Percentiles rank a stretch among this genome's conserved stretches.
Evolutionary conservation across 2,888 invertebrate species (phyloP).

Genomic region (Drosophila anomalata): DNA sequence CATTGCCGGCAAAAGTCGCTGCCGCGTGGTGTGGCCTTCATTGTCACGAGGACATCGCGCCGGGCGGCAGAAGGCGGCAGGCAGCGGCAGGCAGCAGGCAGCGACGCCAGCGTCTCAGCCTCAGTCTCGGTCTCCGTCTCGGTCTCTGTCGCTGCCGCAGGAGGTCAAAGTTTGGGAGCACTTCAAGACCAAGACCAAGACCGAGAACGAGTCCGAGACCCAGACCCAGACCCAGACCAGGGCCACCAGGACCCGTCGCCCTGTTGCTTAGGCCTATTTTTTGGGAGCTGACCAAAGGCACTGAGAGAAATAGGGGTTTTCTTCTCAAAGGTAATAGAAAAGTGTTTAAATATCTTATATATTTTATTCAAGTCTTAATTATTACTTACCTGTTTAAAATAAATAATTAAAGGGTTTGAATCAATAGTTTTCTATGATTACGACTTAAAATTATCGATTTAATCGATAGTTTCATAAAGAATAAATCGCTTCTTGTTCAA

Average conservation of each 20-base stretch:
- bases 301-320: neutral
- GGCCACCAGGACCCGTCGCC: slow-evolving; percentile 31
- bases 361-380: too few species aligned
- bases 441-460: neutral
- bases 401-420: too few species aligned
- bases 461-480: neutral
- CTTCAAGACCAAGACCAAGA: slow-evolving; percentile 5
- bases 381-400: too few species aligned
- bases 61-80: neutral
- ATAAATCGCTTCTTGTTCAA: too few species aligned
- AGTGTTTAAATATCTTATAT: too few species aligned
- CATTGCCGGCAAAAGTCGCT: slow-evolving; percentile 68
- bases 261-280: slow-evolving; percentile 56
- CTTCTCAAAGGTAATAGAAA: too few species aligned
- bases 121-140: neutral
- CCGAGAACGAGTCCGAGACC: neutral
- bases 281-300: neutral
- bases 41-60: slow-evolving; percentile 33
- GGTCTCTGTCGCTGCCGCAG: slow-evolving; percentile 22
- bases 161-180: slow-evolving; percentile 42
- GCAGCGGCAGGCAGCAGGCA: neutral
- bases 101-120: slow-evolving; percentile 31
- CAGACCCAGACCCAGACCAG: neutral
- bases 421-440: neutral
- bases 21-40: slow-evolving; percentile 37